Base-by-base conservation (phyloP, 2,888 invertebrate species). In the Acronicta aceris region DNA sequence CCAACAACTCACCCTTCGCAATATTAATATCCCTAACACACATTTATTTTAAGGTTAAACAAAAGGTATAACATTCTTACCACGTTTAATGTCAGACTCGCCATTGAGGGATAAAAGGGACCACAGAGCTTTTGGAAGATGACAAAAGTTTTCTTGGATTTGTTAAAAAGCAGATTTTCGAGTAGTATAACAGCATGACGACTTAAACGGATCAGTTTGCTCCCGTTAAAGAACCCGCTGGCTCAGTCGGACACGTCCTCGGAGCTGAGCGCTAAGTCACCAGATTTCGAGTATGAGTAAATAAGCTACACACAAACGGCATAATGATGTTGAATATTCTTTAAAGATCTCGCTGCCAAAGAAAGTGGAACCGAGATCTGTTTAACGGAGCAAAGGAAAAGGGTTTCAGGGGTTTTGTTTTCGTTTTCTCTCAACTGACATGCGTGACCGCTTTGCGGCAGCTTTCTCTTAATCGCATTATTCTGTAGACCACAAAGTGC, bases 1-100 rank as follows among this genome's bases (percentile, higher is more conserved):
- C 89, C 84, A 76, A 81, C 86, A 81, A 83, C 81, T 85, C 84
- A 87, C 89, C 89, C 89, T 74, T 67, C 58, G 60, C 38, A 6
- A 38, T 54, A 65, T 70, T 74, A 70, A 65, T 71, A 66, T 71
- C 54, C 63, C 47, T 57, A 55, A 57, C 58, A 67, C 43, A 65
- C 59, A 65, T 67, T 67, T 71, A 64, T 63, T 54, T 63, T 51
- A 64, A 63, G 60, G 54, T 60, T 40, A 58, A 58, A 63, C n/a
- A n/a, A n/a, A n/a, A n/a, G n/a, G n/a, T n/a, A 62, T 57, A 47
- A 62, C 43, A 43, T 33, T 60, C 48, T 38, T 53, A 60, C 61
- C 16, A 59, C 55, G 52, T 72, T 67, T 67, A 71, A 79, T 76
- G 78, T 79, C 72, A 61, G 64, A 76, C 74, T 66, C 71, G 71